These are phyloP conservation scores for Drosophila prostipennis DNA, from an alignment of 2,888 invertebrate genomes.

Conservation along the genomic window DNA sequence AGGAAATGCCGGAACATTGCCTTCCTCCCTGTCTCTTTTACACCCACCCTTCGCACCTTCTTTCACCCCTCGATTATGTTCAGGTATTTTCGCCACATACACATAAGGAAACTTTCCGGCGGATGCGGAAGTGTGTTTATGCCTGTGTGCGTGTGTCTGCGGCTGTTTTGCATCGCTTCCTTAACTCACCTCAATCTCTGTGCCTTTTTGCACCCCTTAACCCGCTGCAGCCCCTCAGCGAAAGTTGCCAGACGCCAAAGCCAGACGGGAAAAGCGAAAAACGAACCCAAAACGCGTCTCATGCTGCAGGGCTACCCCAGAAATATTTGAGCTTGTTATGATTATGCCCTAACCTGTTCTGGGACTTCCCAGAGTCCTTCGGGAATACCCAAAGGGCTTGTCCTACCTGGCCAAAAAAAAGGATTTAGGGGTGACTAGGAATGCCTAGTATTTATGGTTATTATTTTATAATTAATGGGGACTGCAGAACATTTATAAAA, in stretches of 20 bases:
- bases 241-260: constrained; percentile 68
- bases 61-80: constrained; percentile 53
- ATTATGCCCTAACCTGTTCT: constrained; percentile 38
- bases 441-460: not conserved
- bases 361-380: constrained; percentile 20
- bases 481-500: too few relatives aligned
- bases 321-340: constrained; percentile 48
- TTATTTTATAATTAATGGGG: not conserved
- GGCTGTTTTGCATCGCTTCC: constrained; percentile 37
- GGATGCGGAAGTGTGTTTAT: constrained; percentile 51
- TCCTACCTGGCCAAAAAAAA: not conserved
- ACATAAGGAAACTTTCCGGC: constrained; percentile 39
- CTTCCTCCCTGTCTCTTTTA: not conserved
- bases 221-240: not conserved
- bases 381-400: constrained; percentile 19
- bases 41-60: constrained; percentile 6
- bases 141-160: constrained; percentile 26
- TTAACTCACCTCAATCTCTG: constrained; percentile 24
- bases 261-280: constrained; percentile 51
- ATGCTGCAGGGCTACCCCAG: constrained; percentile 42
- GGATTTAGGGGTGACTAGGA: not conserved
- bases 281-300: constrained; percentile 36
- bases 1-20: constrained; percentile 24
- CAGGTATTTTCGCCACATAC: constrained; percentile 51
- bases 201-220: constrained; percentile 10